Percentiles rank a stretch among this genome's conserved stretches.
Conservation (phyloP, 2,888 invertebrate species). For the Bellardia pandia region DNA sequence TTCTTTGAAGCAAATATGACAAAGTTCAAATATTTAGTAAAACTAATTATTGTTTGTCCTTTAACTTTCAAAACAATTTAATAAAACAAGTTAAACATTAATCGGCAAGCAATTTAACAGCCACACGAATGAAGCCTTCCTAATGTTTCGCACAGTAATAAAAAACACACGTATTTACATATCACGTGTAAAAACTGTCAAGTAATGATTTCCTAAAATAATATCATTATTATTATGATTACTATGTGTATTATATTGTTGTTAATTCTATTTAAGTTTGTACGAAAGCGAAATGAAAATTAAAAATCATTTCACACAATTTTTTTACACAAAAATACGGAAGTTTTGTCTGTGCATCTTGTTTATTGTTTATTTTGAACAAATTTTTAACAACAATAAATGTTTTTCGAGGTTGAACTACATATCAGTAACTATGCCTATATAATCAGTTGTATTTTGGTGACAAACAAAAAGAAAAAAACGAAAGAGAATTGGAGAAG, state of each 20-base stretch:
- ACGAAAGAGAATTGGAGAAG: not conserved
- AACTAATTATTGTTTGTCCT: too few species aligned
- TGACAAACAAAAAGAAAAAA: not conserved
- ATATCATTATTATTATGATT: conserved; percentile 13
- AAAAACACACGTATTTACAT: conserved; percentile 62
- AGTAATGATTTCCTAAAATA: conserved; percentile 56
- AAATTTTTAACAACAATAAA: not conserved
- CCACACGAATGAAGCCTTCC: not conserved
- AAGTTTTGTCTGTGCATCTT: conserved; percentile 29
- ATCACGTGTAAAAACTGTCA: conserved; percentile 67
- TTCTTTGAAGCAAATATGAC: too few species aligned
- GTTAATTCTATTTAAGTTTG: conserved; percentile 8
- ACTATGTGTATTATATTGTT: conserved; percentile 8
- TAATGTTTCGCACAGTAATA: conserved; percentile 7
- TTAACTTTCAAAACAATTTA: too few species aligned
- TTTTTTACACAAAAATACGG: conserved; percentile 32
- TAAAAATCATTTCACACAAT: not conserved
- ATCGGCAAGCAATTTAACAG: too few species aligned
- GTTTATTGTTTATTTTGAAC: conserved; percentile 11
- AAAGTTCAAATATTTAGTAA: too few species aligned
- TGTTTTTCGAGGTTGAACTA: conserved; percentile 8
- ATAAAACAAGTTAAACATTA: too few species aligned
- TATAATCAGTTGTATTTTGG: not conserved
- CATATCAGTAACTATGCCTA: not conserved
- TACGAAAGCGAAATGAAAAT: conserved; percentile 19